Percentiles rank a stretch among this genome's conserved stretches.
phyloP scores from a whole-genome alignment of 2,888 invertebrate species.

The Lithophane semibrunnea region DNA sequence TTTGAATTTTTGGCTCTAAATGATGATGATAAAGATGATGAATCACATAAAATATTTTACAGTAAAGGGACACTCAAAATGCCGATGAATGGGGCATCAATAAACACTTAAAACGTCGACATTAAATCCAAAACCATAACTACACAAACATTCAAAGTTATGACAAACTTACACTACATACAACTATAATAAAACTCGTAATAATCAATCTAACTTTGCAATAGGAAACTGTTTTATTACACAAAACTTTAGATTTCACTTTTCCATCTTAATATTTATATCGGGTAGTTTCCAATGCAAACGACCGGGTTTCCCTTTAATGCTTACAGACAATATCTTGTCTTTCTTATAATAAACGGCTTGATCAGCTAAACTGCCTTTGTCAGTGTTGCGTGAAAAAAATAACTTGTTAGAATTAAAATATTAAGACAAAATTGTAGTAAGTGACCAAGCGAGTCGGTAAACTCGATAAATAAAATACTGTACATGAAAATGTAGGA shows the following conservation, averaged over 20 bases:
- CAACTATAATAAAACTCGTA: slow-evolving; percentile 15
- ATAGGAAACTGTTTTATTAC: slow-evolving; percentile 46
- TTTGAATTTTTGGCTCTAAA: too few species aligned
- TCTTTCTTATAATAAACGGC: slow-evolving; percentile 52
- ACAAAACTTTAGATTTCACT: slow-evolving; percentile 63
- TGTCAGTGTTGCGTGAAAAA: slow-evolving; percentile 21
- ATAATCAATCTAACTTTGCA: slow-evolving; percentile 26
- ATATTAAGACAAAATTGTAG: neutral
- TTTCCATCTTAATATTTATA: slow-evolving; percentile 66
- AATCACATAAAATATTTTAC: too few species aligned
- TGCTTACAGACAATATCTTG: slow-evolving; percentile 56
- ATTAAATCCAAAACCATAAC: neutral
- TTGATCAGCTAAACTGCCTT: slow-evolving; percentile 20
- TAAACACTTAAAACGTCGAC: neutral
- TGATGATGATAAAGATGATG: too few species aligned
- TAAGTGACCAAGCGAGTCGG: neutral
- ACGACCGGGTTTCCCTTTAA: slow-evolving; percentile 65
- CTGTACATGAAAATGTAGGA: too few species aligned
- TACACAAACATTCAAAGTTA: slow-evolving; percentile 12
- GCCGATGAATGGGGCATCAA: neutral
- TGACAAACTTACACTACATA: slow-evolving; percentile 4
- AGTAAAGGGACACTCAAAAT: neutral
- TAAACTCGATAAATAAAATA: neutral
- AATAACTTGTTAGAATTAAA: neutral
- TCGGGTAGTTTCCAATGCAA: slow-evolving; percentile 55